These are phyloP conservation scores for Bellardia pandia DNA, from an alignment of 2,888 invertebrate species.

Conservation along the genomic window DNA sequence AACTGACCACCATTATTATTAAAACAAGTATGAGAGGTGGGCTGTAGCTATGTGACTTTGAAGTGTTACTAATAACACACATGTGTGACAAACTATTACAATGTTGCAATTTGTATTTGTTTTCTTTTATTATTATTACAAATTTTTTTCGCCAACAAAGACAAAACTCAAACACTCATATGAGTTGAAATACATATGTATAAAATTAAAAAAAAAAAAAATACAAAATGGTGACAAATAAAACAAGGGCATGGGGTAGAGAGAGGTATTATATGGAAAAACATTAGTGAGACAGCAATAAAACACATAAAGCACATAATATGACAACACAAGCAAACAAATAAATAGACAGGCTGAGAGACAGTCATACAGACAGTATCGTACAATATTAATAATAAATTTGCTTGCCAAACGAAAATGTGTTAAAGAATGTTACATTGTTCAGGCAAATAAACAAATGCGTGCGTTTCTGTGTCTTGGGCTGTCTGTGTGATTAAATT, in stretches of 20 bases:
- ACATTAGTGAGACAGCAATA: constrained; percentile 12
- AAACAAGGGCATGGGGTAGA: background rate
- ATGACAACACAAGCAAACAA: constrained; percentile 20
- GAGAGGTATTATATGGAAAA: background rate
- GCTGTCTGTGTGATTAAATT: background rate
- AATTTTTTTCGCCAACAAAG: constrained; percentile 30
- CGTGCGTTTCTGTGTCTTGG: background rate
- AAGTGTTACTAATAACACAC: background rate
- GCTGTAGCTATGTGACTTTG: too few species aligned
- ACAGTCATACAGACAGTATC: background rate
- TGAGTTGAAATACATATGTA: background rate
- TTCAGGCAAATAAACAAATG: background rate
- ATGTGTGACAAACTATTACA: constrained; percentile 30
- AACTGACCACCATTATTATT: constrained; percentile 8
- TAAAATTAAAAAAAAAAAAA: background rate
- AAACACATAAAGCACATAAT: constrained; percentile 3
- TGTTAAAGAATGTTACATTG: constrained; percentile 6
- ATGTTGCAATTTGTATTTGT: constrained; percentile 31
- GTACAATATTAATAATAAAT: constrained; percentile 21
- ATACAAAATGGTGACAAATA: background rate
- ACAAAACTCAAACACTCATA: constrained; percentile 32
- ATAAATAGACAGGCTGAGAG: constrained; percentile 12
- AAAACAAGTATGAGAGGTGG: background rate
- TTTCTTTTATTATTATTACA: constrained; percentile 40
- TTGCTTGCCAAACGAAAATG: constrained; percentile 2